A percentile compares a stretch with the other conserved stretches of the same genome.
Conservation (phyloP, 1,140 invertebrate species). For the Solenopsis fugax region DNA sequence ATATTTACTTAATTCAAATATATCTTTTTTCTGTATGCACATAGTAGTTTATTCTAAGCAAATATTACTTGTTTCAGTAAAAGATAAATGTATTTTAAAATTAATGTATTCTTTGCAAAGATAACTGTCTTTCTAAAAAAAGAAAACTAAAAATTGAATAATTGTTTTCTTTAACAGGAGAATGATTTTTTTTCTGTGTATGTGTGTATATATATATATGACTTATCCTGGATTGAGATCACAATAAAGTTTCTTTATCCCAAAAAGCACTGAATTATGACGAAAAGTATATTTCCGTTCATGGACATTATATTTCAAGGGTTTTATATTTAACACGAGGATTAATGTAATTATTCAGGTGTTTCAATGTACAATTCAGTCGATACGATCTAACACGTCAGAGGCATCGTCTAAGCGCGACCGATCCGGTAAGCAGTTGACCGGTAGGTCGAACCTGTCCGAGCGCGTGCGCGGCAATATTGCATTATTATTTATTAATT, state of each 20-base stretch:
- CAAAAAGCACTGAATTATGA: no score
- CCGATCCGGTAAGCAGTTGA: conserved; percentile 60
- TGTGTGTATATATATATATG: no score
- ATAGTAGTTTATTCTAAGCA: no score
- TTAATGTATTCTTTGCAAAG: no score
- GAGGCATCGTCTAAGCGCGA: conserved; percentile 37
- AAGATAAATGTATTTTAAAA: no score
- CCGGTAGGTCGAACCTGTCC: conserved; percentile 78
- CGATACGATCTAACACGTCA: conserved; percentile 29
- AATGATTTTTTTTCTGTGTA: no score
- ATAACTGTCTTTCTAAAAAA: no score
- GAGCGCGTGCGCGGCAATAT: conserved; percentile 79
- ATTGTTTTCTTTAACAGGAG: no score
- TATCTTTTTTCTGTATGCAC: no score
- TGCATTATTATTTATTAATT: conserved; percentile 87
- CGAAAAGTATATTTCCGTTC: background rate
- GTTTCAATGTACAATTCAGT: background rate
- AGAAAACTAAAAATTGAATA: no score
- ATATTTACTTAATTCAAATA: no score
- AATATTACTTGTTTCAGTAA: no score
- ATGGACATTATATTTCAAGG: background rate
- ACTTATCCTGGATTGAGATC: background rate
- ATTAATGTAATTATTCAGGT: background rate
- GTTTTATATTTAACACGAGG: background rate
- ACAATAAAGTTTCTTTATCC: background rate